These are phyloP conservation scores for Stichopus horrens DNA, from an alignment of 53 echinoderm and acorn worm species.

Conservation along the genomic window DNA sequence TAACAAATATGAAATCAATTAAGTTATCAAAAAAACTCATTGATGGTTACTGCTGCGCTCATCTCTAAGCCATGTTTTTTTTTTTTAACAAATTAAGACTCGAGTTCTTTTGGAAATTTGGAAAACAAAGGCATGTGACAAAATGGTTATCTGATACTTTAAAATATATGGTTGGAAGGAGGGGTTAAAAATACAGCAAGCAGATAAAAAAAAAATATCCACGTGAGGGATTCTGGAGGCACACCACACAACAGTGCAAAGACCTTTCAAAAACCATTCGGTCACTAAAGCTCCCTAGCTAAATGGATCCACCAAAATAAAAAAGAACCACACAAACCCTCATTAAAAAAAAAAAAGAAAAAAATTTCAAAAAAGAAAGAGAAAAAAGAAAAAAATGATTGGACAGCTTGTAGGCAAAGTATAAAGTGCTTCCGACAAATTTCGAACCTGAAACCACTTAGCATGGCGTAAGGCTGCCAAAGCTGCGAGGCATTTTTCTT, in stretches of 20 bases:
- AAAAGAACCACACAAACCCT: neutral
- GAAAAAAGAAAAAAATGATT: conserved; percentile 21
- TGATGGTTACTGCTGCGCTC: no score
- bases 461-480: conserved; percentile 99
- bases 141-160: no score
- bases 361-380: neutral
- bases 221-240: neutral
- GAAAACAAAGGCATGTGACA: no score
- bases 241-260: neutral
- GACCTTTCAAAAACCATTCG: neutral
- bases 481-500: conserved; percentile 99
- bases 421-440: conserved; percentile 53
- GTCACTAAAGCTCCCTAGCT: neutral
- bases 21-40: no score
- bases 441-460: conserved; percentile 99
- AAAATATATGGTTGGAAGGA: no score
- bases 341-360: neutral
- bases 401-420: conserved; percentile 44
- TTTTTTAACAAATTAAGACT: no score
- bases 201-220: neutral
- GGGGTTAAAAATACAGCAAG: neutral
- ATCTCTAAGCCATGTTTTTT: no score
- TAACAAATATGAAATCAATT: no score
- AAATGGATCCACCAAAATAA: neutral
- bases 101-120: no score